A percentile compares a stretch with the other conserved stretches of the same genome.
phyloP scores from a whole-genome alignment of 2,888 invertebrate genomes.

The Unio delphinus region DNA sequence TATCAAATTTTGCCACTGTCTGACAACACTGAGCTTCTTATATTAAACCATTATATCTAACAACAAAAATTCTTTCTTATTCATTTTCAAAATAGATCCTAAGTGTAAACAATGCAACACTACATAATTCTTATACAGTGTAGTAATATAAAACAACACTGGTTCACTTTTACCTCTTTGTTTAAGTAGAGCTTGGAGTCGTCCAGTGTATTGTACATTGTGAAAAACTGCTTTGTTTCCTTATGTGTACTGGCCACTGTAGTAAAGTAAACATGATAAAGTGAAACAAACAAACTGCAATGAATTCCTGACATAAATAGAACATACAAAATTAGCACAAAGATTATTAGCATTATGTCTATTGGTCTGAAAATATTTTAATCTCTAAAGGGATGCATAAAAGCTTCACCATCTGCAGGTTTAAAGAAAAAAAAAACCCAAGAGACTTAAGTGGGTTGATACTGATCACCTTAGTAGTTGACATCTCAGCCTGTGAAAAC shows the following conservation, averaged over 20 bases:
- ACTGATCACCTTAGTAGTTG: too few species aligned
- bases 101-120: too few species aligned
- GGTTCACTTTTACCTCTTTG: conserved; percentile 82
- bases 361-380: too few species aligned
- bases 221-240: conserved; percentile 98
- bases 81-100: too few species aligned
- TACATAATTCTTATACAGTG: background rate
- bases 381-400: too few species aligned
- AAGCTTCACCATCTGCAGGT: too few species aligned
- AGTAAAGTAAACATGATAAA: conserved; percentile 49
- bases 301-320: background rate
- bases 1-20: background rate
- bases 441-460: too few species aligned
- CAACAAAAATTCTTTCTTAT: background rate
- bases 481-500: too few species aligned
- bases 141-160: background rate
- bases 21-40: background rate
- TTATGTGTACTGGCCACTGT: conserved; percentile 93
- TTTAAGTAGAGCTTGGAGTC: conserved; percentile 94
- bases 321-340: background rate
- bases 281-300: background rate
- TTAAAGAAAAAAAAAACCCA: too few species aligned
- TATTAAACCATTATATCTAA: background rate
- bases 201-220: conserved; percentile 93
- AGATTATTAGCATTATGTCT: background rate